Evolutionary conservation across 2,888 invertebrate genomes (phyloP).

Genomic region (Frankliniella intonsa): DNA sequence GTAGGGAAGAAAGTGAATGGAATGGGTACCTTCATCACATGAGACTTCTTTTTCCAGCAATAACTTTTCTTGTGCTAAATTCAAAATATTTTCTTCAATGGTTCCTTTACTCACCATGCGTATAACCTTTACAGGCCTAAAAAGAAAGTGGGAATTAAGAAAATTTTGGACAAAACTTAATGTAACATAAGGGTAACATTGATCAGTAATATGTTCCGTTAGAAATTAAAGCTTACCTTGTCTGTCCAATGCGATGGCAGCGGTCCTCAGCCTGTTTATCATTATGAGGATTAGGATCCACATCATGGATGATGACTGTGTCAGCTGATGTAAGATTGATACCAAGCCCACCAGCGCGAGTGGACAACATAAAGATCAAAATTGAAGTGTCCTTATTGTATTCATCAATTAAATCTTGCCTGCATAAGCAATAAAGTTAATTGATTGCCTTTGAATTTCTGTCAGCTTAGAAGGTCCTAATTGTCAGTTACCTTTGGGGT

Average conservation of each 20-base stretch:
- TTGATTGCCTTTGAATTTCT: no score
- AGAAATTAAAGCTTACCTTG: slow-evolving; percentile 40
- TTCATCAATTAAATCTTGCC: slow-evolving; percentile 85
- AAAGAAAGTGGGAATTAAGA: slow-evolving; percentile 36
- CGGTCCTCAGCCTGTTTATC: slow-evolving; percentile 97
- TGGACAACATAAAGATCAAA: slow-evolving; percentile 87
- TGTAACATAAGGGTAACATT: not conserved
- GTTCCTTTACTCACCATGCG: slow-evolving; percentile 79
- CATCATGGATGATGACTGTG: slow-evolving; percentile 93
- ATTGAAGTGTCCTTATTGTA: slow-evolving; percentile 74
- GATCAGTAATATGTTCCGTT: not conserved
- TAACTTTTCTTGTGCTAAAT: slow-evolving; percentile 85
- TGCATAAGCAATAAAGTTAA: slow-evolving; percentile 45
- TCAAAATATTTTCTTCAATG: slow-evolving; percentile 89
- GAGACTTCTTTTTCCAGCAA: slow-evolving; percentile 81
- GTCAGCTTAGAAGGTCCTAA: no score
- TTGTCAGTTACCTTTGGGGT: slow-evolving; percentile 56
- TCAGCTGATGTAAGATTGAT: slow-evolving; percentile 93
- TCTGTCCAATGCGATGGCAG: slow-evolving; percentile 72
- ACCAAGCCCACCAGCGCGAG: slow-evolving; percentile 91
- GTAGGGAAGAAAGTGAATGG: slow-evolving; percentile 12
- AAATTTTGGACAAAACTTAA: not conserved
- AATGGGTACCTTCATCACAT: not conserved
- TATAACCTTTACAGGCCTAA: slow-evolving; percentile 77
- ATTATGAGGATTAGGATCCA: slow-evolving; percentile 97